These are phyloP conservation scores for Furcifer pardalis DNA, from an alignment of 2,797 vertebrate genomes.

Conservation along the genomic window DNA sequence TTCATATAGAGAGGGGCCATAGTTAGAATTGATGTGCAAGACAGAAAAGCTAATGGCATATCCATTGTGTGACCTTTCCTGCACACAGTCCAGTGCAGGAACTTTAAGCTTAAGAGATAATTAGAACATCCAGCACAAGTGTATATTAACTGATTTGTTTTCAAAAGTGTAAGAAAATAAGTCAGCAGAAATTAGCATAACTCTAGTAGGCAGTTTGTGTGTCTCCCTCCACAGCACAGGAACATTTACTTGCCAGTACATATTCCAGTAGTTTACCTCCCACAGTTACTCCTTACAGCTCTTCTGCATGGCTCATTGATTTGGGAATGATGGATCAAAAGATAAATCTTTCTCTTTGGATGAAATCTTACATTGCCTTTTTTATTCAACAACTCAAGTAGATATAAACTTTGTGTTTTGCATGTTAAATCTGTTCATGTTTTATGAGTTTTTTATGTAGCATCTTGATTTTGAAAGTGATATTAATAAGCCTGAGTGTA, in stretches of 20 bases:
- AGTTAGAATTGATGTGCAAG: background rate
- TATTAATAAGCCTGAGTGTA: background rate
- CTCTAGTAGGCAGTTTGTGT: background rate
- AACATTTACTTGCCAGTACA: background rate
- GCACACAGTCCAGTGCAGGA: background rate
- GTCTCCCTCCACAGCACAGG: background rate
- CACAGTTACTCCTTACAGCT: background rate
- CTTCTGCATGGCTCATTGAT: background rate
- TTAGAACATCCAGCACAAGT: background rate
- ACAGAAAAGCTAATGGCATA: background rate
- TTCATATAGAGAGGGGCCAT: background rate
- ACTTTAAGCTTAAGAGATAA: background rate
- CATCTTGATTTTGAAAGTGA: conserved; percentile 10
- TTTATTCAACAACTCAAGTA: background rate
- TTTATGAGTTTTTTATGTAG: conserved; percentile 15
- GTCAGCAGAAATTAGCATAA: background rate
- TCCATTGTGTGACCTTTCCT: background rate
- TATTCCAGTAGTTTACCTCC: background rate
- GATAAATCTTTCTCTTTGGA: background rate
- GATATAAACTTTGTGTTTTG: background rate
- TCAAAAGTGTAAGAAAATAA: background rate
- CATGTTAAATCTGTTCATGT: conserved; percentile 11
- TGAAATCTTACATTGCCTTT: conserved; percentile 16
- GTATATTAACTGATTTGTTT: background rate
- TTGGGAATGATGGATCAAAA: conserved; percentile 10